Evolutionary conservation across 2,797 vertebrate genomes (phyloP).

Genomic region (Coccyzus lansbergi): DNA sequence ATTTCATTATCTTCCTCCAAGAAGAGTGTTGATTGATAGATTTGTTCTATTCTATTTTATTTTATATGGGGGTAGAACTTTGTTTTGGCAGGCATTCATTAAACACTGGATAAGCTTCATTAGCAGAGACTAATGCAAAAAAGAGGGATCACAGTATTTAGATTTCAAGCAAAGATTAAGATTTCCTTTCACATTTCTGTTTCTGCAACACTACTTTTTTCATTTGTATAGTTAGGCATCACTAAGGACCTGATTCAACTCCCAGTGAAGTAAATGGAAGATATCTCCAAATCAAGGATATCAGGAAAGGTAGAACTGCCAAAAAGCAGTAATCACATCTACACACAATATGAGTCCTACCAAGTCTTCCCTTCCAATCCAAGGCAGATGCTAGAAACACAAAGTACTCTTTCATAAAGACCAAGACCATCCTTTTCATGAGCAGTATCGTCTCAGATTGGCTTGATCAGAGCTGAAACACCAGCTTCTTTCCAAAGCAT

Average conservation of each 20-base stretch:
- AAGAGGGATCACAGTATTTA: neutral
- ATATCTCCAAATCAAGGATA: neutral
- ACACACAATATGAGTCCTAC: neutral
- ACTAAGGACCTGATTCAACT: neutral
- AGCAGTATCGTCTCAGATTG: neutral
- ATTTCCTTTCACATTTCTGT: neutral
- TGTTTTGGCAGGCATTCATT: neutral
- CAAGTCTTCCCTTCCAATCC: neutral
- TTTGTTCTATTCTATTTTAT: neutral
- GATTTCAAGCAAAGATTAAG: neutral
- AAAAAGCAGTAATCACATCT: neutral
- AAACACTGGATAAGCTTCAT: neutral
- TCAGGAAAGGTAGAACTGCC: neutral
- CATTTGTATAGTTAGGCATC: neutral
- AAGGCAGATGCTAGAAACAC: neutral
- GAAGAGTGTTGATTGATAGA: neutral
- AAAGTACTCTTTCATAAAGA: neutral
- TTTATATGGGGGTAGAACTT: accelerated
- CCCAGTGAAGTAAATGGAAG: neutral
- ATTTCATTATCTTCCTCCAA: slow-evolving; percentile 18
- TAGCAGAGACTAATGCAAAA: neutral
- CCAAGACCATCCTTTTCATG: neutral
- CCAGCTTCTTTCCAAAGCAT: neutral
- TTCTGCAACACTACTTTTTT: neutral
- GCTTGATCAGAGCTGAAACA: neutral